Evolutionary conservation across 2,888 invertebrate species (phyloP).

Genomic region (Eupeodes luniger): DNA sequence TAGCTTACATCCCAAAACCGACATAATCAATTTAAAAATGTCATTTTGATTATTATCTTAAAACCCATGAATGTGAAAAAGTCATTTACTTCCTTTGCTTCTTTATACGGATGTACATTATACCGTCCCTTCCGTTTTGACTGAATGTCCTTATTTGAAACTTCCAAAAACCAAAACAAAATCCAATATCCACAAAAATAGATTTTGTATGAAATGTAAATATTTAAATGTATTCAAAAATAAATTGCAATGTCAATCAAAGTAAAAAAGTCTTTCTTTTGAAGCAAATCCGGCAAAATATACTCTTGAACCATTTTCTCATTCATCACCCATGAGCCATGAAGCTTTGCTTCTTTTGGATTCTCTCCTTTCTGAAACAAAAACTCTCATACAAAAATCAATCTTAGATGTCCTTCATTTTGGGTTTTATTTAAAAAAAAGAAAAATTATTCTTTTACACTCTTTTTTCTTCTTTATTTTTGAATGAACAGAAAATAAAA

Average conservation of each 20-base stretch:
- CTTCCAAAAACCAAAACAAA: neutral
- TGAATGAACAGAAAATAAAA: neutral
- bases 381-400: neutral
- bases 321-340: neutral
- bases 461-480: constrained; percentile 13
- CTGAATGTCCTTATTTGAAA: constrained; percentile 7
- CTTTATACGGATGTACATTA: neutral
- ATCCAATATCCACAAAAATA: neutral
- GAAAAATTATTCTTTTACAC: constrained; percentile 19
- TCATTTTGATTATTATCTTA: neutral
- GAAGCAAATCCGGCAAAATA: neutral
- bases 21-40: constrained; percentile 4
- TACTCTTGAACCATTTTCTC: neutral
- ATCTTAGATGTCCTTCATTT: neutral
- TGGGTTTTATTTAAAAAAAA: neutral
- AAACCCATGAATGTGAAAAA: too few relatives aligned
- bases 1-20: neutral
- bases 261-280: constrained; percentile 8
- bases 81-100: too few relatives aligned
- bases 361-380: neutral
- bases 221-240: constrained; percentile 60
- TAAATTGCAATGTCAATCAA: constrained; percentile 70
- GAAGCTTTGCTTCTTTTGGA: too few relatives aligned
- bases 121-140: neutral
- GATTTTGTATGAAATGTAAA: neutral